Conservation (phyloP, 2,888 invertebrate species). For the Cyclophora punctaria region DNA sequence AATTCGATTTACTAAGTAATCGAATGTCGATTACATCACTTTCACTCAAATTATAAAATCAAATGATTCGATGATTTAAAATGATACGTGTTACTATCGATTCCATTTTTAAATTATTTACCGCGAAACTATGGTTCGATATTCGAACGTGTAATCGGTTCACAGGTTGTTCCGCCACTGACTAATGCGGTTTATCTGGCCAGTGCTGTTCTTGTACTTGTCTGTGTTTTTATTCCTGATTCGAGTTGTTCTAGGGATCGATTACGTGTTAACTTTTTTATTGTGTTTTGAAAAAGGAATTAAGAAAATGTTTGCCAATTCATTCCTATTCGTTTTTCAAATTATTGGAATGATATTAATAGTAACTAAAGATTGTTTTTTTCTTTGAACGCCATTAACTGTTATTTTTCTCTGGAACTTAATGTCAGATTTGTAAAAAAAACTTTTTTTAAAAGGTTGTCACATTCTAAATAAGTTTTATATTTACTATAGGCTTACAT, state of each 20-base stretch:
- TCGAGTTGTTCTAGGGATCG: conserved; percentile 26
- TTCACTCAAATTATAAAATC: conserved; percentile 24
- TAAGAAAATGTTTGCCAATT: too few relatives aligned
- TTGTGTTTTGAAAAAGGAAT: background rate
- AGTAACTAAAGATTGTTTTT: too few relatives aligned
- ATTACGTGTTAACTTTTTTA: too few relatives aligned
- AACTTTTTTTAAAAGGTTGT: too few relatives aligned
- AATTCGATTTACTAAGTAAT: conserved; percentile 16
- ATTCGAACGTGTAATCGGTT: conserved; percentile 49
- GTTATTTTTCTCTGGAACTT: too few relatives aligned
- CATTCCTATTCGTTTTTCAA: too few relatives aligned
- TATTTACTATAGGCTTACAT: too few relatives aligned
- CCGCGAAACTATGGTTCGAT: conserved; percentile 19
- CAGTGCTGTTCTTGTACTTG: conserved; percentile 30
- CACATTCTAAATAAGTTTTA: too few relatives aligned
- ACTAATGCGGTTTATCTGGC: conserved; percentile 32
- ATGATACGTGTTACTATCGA: conserved; percentile 16
- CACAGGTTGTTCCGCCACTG: conserved; percentile 57
- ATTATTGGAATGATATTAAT: too few relatives aligned
- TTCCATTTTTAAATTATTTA: conserved; percentile 27
- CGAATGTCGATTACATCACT: conserved; percentile 23
- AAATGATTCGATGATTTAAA: conserved; percentile 25
- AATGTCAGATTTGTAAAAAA: too few relatives aligned
- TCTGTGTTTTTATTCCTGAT: conserved; percentile 53
- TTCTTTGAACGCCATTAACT: too few relatives aligned